These are phyloP conservation scores for Drosophila maculinotata DNA, from an alignment of 2,888 invertebrate species.

Conservation along the genomic window DNA sequence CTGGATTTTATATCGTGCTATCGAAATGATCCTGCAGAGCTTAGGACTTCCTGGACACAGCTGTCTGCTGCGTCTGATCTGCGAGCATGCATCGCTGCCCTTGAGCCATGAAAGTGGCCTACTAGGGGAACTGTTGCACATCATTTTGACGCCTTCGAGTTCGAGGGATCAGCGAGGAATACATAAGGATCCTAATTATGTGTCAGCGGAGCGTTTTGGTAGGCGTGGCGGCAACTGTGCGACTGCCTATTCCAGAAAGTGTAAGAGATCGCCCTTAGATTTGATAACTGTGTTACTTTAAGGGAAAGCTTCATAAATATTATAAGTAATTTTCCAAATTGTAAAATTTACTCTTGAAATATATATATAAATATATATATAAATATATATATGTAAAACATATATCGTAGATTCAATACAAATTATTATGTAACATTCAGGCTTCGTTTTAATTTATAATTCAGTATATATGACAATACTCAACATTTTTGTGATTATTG, in stretches of 20 bases:
- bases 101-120: conserved; percentile 90
- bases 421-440: too few species aligned
- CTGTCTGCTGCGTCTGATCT: conserved; percentile 91
- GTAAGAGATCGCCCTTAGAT: conserved; percentile 74
- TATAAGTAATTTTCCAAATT: too few species aligned
- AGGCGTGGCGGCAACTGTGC: conserved; percentile 80
- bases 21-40: conserved; percentile 84
- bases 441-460: too few species aligned
- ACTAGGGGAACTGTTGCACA: conserved; percentile 90
- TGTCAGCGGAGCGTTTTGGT: conserved; percentile 89
- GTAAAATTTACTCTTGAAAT: too few species aligned
- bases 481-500: too few species aligned
- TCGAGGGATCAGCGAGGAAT: conserved; percentile 88
- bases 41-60: conserved; percentile 88
- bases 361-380: too few species aligned
- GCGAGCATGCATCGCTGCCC: conserved; percentile 90
- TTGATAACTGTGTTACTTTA: conserved; percentile 68
- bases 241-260: conserved; percentile 58
- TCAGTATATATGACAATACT: too few species aligned
- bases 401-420: too few species aligned
- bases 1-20: conserved; percentile 79
- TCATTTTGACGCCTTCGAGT: conserved; percentile 91
- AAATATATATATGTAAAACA: too few species aligned
- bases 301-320: conserved; percentile 10
- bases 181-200: conserved; percentile 88